These are phyloP conservation scores for Zaprionus bogoriensis DNA, from an alignment of 2,888 invertebrate species.

Conservation along the genomic window DNA sequence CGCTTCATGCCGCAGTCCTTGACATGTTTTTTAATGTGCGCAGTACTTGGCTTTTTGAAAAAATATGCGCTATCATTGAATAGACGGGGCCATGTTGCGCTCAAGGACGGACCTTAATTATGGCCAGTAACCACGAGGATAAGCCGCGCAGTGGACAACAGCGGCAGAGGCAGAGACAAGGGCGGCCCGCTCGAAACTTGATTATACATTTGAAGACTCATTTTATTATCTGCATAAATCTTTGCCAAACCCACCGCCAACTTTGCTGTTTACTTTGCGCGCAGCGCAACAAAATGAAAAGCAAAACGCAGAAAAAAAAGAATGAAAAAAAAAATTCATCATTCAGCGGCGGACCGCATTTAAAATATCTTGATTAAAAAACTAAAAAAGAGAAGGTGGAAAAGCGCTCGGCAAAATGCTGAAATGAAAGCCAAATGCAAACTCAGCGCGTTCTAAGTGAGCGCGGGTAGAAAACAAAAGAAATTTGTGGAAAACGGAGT, in stretches of 20 bases:
- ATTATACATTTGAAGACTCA: slow-evolving; percentile 74
- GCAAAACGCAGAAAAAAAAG: slow-evolving; percentile 13
- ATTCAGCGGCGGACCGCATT: slow-evolving; percentile 68
- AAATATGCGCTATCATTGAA: slow-evolving; percentile 43
- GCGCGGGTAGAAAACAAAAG: slow-evolving; percentile 55
- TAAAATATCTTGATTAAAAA: slow-evolving; percentile 76
- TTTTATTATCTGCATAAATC: slow-evolving; percentile 76
- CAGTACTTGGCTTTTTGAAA: slow-evolving; percentile 28
- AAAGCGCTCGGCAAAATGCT: slow-evolving; percentile 44
- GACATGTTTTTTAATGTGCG: slow-evolving; percentile 45
- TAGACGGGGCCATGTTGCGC: slow-evolving; percentile 18
- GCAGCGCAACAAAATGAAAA: slow-evolving; percentile 5
- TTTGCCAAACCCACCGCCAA: slow-evolving; percentile 54
- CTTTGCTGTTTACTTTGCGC: slow-evolving; percentile 64
- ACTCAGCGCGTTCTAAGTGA: slow-evolving; percentile 69
- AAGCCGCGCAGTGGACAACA: neutral
- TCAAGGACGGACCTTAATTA: slow-evolving; percentile 66
- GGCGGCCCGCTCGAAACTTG: slow-evolving; percentile 45
- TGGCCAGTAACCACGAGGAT: slow-evolving; percentile 25
- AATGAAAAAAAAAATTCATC: slow-evolving; percentile 57
- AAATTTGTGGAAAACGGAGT: slow-evolving; percentile 41
- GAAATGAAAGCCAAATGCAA: slow-evolving; percentile 68
- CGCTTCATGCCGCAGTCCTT: slow-evolving; percentile 48
- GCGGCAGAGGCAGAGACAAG: neutral
- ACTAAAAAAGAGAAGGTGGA: slow-evolving; percentile 52